A percentile compares a stretch with the other conserved stretches of the same genome.
These are phyloP conservation scores for Podargus strigoides DNA, from an alignment of 2,797 vertebrate species.

Conservation along the genomic window DNA sequence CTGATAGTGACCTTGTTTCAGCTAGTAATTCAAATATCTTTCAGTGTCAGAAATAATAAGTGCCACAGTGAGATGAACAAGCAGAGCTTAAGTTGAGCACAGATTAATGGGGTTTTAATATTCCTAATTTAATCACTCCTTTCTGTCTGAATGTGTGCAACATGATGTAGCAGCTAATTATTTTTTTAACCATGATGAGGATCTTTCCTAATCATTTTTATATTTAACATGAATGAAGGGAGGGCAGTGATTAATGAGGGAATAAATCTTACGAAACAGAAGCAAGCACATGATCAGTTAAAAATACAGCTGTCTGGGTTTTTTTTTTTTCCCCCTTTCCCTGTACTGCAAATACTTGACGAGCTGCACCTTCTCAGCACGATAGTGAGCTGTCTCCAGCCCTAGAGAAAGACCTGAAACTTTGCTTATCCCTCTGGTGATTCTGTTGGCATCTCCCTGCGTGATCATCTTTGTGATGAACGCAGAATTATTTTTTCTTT, in stretches of 20 bases:
- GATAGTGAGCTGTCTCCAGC: neutral
- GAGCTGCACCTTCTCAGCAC: constrained; percentile 34
- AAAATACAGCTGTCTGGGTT: constrained; percentile 50
- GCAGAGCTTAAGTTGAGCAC: constrained; percentile 79
- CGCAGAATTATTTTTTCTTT: neutral
- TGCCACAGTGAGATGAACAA: constrained; percentile 73
- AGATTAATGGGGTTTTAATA: constrained; percentile 93
- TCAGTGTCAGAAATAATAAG: constrained; percentile 77
- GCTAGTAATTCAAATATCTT: constrained; percentile 73
- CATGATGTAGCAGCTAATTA: constrained; percentile 86
- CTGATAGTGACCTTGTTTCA: constrained; percentile 73
- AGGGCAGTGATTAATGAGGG: constrained; percentile 76
- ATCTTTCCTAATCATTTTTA: constrained; percentile 83
- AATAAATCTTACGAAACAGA: constrained; percentile 75
- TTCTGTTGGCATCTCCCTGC: constrained; percentile 8
- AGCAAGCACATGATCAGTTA: constrained; percentile 63
- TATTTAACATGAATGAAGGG: constrained; percentile 79
- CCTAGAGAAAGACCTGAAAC: constrained; percentile 36
- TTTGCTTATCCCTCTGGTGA: constrained; percentile 25
- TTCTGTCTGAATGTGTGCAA: constrained; percentile 81
- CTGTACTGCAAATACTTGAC: constrained; percentile 25
- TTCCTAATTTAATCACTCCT: constrained; percentile 89
- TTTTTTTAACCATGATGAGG: constrained; percentile 88
- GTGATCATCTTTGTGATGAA: constrained; percentile 17
- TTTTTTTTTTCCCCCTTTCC: neutral